These are phyloP conservation scores for Grus americana DNA, from an alignment of 2,113 vertebrate genomes.

Conservation along the genomic window DNA sequence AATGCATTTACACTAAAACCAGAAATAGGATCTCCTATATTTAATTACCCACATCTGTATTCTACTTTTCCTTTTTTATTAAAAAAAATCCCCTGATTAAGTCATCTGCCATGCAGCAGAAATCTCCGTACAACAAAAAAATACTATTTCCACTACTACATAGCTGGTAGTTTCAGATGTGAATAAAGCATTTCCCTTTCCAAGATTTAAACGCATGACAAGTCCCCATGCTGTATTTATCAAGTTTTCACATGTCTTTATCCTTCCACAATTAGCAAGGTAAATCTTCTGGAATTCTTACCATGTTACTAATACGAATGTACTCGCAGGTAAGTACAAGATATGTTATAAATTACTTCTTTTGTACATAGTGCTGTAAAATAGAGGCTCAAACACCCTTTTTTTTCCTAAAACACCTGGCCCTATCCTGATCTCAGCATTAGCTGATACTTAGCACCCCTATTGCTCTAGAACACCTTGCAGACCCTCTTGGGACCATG, in stretches of 20 bases:
- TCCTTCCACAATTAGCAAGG: background rate
- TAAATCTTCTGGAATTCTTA: background rate
- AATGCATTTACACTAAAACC: conserved; percentile 14
- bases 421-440: background rate
- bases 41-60: background rate
- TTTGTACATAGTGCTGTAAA: background rate
- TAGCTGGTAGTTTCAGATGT: background rate
- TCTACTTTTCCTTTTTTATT: conserved; percentile 26
- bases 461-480: background rate
- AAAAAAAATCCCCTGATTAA: background rate
- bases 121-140: background rate
- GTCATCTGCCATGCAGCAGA: background rate
- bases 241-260: conserved; percentile 8
- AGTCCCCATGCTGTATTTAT: background rate
- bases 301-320: background rate
- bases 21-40: background rate
- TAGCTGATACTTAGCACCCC: background rate
- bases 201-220: background rate
- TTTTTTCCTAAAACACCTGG: background rate
- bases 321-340: background rate
- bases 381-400: background rate
- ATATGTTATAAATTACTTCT: accelerated
- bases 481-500: background rate
- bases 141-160: background rate
- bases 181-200: background rate